These are phyloP conservation scores for Apteryx owenii DNA, from an alignment of 2,113 vertebrate genomes.

Conservation along the genomic window DNA sequence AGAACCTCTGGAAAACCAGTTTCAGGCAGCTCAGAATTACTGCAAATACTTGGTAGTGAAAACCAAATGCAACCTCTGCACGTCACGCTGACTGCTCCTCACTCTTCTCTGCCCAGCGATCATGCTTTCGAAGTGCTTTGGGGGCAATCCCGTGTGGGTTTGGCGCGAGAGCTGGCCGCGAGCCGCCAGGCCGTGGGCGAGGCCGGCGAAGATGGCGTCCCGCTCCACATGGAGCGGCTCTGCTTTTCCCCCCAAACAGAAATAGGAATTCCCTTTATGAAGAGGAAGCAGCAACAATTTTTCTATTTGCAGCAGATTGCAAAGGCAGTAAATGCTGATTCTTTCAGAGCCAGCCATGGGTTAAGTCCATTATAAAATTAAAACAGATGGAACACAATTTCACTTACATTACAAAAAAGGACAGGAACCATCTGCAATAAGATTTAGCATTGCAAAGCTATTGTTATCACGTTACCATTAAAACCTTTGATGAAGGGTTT, in stretches of 20 bases:
- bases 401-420: constrained; percentile 49
- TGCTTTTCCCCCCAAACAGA: neutral
- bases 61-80: neutral
- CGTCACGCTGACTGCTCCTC: neutral
- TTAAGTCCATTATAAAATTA: constrained; percentile 64
- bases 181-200: fast-evolving
- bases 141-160: fast-evolving
- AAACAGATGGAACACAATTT: constrained; percentile 64
- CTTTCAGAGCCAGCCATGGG: constrained; percentile 36
- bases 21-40: neutral
- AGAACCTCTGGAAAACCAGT: neutral
- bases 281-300: neutral
- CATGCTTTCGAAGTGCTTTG: fast-evolving
- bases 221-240: fast-evolving
- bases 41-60: neutral
- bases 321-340: constrained; percentile 56
- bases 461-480: constrained; percentile 54
- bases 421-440: constrained; percentile 49
- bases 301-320: constrained; percentile 48
- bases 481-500: constrained; percentile 45
- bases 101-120: neutral
- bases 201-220: fast-evolving
- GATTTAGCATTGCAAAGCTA: constrained; percentile 46
- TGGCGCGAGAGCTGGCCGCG: neutral
- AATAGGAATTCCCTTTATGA: neutral